phyloP scores from a whole-genome alignment of 2,888 invertebrate genomes.

The Standfussiana lucernea region DNA sequence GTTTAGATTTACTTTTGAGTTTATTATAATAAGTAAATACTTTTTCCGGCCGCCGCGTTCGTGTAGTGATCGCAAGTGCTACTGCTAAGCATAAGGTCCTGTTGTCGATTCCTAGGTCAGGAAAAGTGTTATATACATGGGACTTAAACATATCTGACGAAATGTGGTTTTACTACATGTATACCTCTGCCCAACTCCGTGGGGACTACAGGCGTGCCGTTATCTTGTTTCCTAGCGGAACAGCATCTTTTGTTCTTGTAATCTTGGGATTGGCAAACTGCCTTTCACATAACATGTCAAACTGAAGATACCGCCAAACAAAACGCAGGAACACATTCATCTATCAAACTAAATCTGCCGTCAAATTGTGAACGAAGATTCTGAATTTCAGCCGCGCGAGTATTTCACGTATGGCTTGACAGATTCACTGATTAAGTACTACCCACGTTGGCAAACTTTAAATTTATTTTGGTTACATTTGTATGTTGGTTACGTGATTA shows the following conservation, averaged over 20 bases:
- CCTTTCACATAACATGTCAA: background rate
- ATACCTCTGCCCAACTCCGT: background rate
- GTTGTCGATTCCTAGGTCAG: background rate
- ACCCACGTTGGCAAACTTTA: slow-evolving; percentile 32
- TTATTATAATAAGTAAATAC: background rate
- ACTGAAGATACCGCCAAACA: background rate
- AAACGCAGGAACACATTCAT: slow-evolving; percentile 26
- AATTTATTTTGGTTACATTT: slow-evolving; percentile 24
- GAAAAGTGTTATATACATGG: background rate
- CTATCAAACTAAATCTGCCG: slow-evolving; percentile 39
- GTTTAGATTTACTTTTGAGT: too few relatives aligned
- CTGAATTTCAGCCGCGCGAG: slow-evolving; percentile 52
- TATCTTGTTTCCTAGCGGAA: background rate
- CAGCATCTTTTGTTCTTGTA: background rate
- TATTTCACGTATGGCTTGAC: slow-evolving; percentile 67
- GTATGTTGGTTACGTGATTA: slow-evolving; percentile 1
- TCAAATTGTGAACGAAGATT: slow-evolving; percentile 61
- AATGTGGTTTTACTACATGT: background rate
- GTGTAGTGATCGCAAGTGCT: background rate
- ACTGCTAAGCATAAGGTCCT: background rate
- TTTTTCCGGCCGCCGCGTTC: background rate
- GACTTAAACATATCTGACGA: background rate
- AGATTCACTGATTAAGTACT: slow-evolving; percentile 59
- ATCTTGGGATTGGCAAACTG: background rate
- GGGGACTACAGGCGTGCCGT: background rate